phyloP scores from a whole-genome alignment of 2,888 invertebrate species.

The Ichneumoninae sp. region DNA sequence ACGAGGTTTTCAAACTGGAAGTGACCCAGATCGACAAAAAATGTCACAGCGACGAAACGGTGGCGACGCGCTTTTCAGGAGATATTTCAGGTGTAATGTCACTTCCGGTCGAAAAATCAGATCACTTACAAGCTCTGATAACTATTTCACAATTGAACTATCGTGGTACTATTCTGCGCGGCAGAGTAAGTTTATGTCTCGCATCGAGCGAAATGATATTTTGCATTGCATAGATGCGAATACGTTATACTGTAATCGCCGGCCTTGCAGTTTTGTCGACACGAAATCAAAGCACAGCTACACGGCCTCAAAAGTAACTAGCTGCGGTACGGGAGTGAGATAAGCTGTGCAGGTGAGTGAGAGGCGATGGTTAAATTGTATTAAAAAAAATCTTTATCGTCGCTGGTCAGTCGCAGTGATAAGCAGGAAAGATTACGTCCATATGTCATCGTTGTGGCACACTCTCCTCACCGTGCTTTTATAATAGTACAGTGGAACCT shows the following conservation, averaged over 20 bases:
- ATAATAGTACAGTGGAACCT: constrained; percentile 38
- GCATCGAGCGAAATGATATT: not conserved
- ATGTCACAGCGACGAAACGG: too few relatives aligned
- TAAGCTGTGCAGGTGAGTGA: constrained; percentile 42
- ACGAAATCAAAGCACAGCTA: constrained; percentile 2
- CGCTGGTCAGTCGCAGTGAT: constrained; percentile 71
- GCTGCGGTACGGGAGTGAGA: not conserved
- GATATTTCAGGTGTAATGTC: too few relatives aligned
- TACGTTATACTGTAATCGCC: not conserved
- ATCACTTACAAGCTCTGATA: too few relatives aligned
- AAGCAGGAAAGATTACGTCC: constrained; percentile 76
- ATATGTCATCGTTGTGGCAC: constrained; percentile 75
- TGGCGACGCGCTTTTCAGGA: too few relatives aligned
- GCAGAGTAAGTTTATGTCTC: too few relatives aligned
- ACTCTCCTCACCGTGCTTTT: constrained; percentile 42
- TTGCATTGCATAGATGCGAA: not conserved
- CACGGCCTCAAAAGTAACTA: constrained; percentile 16
- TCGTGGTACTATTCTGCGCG: not conserved
- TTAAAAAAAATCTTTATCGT: constrained; percentile 74
- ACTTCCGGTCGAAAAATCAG: too few relatives aligned
- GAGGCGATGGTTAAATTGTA: constrained; percentile 62
- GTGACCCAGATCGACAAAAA: too few relatives aligned
- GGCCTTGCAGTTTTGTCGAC: constrained; percentile 8
- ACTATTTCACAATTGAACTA: not conserved
- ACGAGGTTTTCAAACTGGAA: too few relatives aligned